Evolutionary conservation across 2,113 vertebrate species (phyloP), one percentile per base, ranked within the genome.

Genomic region (Orycteropus afer): DNA sequence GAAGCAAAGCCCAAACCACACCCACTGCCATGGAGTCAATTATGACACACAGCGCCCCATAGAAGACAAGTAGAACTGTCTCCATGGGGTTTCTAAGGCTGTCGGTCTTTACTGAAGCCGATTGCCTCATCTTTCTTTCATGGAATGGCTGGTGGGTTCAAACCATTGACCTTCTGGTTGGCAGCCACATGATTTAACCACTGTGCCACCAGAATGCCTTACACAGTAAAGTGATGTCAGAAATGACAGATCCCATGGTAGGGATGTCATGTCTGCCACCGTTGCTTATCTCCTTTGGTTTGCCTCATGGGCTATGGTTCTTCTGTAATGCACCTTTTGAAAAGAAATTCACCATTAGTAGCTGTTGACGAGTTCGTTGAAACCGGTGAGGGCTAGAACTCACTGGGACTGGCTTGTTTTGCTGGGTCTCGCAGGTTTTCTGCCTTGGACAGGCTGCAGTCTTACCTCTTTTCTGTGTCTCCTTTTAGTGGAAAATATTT

Each of bases 271-370:
- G 95, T 97, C 97, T 97, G 95, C 97, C 97, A 82, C 90, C 91
- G 27, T 84, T 92, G 74, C 86, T 93, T 95, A 89, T 97, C 90
- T 93, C 92, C 92, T 97, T 96, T 94, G 97, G 97, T 98, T 97
- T 97, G n/a, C n/a, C n/a, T 94, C 94, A 61, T 83, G 91, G 71
- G 97, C 97, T 92, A 65, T 69, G 61, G 79, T 95, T 98, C 81
- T 95, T 96, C 0, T 90, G 89, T 96, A 97, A 96, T 91, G 80
- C 42, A 86, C 76, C 61, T 96, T 98, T 97, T 96, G 95, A 97
- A 99, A 98, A 99, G 98, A 98, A 98, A 98, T 98, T 98, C 97
- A 98, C 98, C 98, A 98, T 98, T 98, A 99, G 99, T 99, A 99
- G 15, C 15, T 15, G 99, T 61, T 61, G 27, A 29, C 9, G 5